Evolutionary conservation across 2,113 vertebrate genomes (phyloP), one percentile per base, ranked within the genome.

Genomic region (Eurypyga helias): DNA sequence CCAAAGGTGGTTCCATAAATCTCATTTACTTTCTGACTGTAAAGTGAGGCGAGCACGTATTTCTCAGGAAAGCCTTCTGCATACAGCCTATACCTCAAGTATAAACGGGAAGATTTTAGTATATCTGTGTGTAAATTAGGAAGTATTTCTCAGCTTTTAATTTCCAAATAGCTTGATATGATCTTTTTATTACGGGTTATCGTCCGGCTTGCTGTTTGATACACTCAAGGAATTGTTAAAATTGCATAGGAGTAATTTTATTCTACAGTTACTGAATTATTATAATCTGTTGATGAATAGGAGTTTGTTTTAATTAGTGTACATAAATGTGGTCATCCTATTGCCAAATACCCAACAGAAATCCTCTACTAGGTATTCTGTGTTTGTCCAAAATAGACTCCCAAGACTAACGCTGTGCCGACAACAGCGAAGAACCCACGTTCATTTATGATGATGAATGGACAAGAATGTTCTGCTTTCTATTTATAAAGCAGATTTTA

Each of bases 21-120:
- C 76, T 91, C 79, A 15, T 94, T 93, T 84, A 8, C 83, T 82
- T 48, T 83, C 90, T 70, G 62, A 26, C 54, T 83, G 66, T 90
- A 34, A 66, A 51, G n/a, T 41, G 94, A 87, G 95, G 92, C 64
- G 65, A 52, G 65, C 49, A 14, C 43, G 66, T 93, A 23, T 96
- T 94, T 94, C 97, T 98, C 96, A 97, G 97, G 97, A 98, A 97
- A 95, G 97, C 92, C 94, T 97, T 96, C 96, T 80, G 85, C 97
- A 87, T 72, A 86, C 89, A 93, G 95, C 93, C 93, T 60, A 82
- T 96, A 98, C 96, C 96, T 97, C 97, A 96, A 18, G 25, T 91
- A 87, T 96, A 89, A 83, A 5, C 90, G 92, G 96, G 70, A 96
- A 95, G 93, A 93, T 80, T 87, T 86, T 90, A 87, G 75, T 88